Evolutionary conservation across 92 coral and sea anemone species (phyloP).

Genomic region (Zoanthus sociatus): DNA sequence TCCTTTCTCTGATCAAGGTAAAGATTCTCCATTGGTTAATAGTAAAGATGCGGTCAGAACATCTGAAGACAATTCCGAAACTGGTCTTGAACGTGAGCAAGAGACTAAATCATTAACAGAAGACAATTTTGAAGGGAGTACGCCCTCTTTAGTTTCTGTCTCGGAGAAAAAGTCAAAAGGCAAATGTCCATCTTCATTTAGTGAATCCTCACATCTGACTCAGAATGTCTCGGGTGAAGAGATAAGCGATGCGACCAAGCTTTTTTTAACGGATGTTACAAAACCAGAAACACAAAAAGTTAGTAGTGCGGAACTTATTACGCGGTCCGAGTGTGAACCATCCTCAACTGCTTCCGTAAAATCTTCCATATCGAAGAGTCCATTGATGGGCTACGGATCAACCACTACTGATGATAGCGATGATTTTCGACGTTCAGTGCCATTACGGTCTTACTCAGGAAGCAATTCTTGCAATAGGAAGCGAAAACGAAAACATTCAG

Average conservation of each 20-base stretch:
- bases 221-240: neutral
- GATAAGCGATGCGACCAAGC: neutral
- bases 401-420: neutral
- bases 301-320: neutral
- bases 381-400: neutral
- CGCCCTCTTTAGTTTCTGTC: neutral
- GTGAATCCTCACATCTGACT: neutral
- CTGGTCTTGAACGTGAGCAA: neutral
- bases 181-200: neutral
- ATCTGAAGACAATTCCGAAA: neutral
- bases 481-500: neutral
- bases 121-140: neutral
- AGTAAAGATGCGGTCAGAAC: neutral
- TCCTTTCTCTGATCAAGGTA: slow-evolving; percentile 1
- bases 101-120: neutral
- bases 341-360: neutral
- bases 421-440: slow-evolving; percentile 10
- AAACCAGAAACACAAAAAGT: neutral
- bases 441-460: neutral
- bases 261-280: neutral
- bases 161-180: neutral
- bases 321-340: neutral
- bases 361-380: neutral
- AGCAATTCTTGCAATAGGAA: neutral
- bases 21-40: neutral